These are phyloP conservation scores for Lathronympha strigana DNA, from an alignment of 2,888 invertebrate species.

Conservation along the genomic window DNA sequence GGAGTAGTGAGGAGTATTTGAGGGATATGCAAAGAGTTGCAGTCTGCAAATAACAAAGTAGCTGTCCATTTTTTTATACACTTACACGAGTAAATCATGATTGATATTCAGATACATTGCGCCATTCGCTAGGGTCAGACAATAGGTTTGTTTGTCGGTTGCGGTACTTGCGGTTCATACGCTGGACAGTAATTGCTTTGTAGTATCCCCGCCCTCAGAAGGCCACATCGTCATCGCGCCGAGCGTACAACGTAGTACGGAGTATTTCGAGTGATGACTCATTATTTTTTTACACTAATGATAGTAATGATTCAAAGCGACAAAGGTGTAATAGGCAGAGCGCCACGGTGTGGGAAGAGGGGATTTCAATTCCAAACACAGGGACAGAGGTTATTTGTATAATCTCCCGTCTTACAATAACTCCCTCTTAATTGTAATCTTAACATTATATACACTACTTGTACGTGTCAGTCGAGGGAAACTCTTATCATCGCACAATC, in stretches of 20 bases:
- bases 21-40: too few species aligned
- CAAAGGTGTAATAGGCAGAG: slow-evolving; percentile 4
- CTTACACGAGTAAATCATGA: slow-evolving; percentile 4
- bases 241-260: slow-evolving; percentile 35
- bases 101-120: slow-evolving; percentile 4
- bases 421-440: too few species aligned
- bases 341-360: too few species aligned
- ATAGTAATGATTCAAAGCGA: slow-evolving; percentile 37
- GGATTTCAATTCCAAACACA: too few species aligned
- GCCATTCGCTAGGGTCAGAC: slow-evolving; percentile 21
- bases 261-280: slow-evolving; percentile 41
- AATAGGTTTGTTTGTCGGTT: slow-evolving; percentile 23
- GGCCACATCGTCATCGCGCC: slow-evolving; percentile 39
- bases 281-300: slow-evolving; percentile 33
- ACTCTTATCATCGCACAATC: too few species aligned
- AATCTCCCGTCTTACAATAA: too few species aligned
- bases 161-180: slow-evolving; percentile 16
- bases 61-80: background rate
- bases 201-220: slow-evolving; percentile 40
- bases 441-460: too few species aligned
- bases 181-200: slow-evolving; percentile 35
- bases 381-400: too few species aligned
- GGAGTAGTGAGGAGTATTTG: too few species aligned
- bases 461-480: too few species aligned
- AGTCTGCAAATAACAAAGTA: too few species aligned